Evolutionary conservation across 2,888 invertebrate genomes (phyloP).

Genomic region (Orchestes rusci): DNA sequence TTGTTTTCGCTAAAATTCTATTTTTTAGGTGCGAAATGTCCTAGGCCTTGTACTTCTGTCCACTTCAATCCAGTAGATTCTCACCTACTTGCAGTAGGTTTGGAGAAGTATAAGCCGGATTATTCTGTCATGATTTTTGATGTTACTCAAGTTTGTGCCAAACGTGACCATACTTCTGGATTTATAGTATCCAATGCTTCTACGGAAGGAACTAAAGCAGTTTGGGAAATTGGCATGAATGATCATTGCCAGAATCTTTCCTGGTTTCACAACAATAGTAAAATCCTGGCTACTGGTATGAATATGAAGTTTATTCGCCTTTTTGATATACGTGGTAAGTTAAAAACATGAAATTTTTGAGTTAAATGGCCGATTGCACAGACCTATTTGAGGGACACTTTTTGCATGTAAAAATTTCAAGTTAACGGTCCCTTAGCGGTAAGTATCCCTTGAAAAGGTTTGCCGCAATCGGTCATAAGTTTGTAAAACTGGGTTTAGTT

Average conservation of each 20-base stretch:
- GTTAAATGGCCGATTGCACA: too few relatives aligned
- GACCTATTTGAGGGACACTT: too few relatives aligned
- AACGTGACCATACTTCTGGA: slow-evolving; percentile 23
- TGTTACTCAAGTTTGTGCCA: slow-evolving; percentile 48
- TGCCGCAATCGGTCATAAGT: too few relatives aligned
- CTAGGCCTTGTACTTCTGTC: slow-evolving; percentile 78
- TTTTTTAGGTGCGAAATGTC: slow-evolving; percentile 68
- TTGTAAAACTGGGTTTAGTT: too few relatives aligned
- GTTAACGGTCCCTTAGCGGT: too few relatives aligned
- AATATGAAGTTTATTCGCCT: slow-evolving; percentile 83
- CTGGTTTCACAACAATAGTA: slow-evolving; percentile 71
- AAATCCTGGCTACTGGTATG: slow-evolving; percentile 80
- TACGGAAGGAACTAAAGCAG: slow-evolving; percentile 51
- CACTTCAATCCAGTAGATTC: slow-evolving; percentile 81
- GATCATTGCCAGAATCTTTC: slow-evolving; percentile 79
- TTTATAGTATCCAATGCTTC: slow-evolving; percentile 36
- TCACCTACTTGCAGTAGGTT: slow-evolving; percentile 75
- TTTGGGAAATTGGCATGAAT: slow-evolving; percentile 72
- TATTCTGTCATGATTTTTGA: slow-evolving; percentile 89
- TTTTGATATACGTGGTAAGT: slow-evolving; percentile 78
- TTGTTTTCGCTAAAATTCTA: too few relatives aligned
- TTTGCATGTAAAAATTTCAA: too few relatives aligned
- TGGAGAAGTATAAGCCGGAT: slow-evolving; percentile 86
- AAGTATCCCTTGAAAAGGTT: too few relatives aligned
- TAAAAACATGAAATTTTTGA: too few relatives aligned